Conservation (phyloP, 2,113 vertebrate genomes). For the Pleuronectes platessa region DNA sequence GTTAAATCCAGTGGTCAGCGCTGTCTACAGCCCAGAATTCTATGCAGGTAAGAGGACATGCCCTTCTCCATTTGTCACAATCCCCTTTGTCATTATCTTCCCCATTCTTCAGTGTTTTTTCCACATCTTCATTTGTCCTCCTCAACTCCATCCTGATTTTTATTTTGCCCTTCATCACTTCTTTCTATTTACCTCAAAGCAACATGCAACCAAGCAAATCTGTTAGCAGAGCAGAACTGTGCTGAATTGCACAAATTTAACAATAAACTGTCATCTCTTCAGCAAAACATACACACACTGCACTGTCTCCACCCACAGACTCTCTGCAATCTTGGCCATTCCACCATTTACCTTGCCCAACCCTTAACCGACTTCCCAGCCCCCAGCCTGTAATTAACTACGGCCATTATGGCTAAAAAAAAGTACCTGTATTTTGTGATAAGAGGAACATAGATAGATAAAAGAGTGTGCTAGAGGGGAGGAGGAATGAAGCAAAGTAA, state of each 20-base stretch:
- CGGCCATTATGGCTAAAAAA: slow-evolving; percentile 63
- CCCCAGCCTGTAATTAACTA: slow-evolving; percentile 55
- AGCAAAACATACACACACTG: slow-evolving; percentile 11
- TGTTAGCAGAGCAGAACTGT: slow-evolving; percentile 35
- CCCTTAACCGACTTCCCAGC: background rate
- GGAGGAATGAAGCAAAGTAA: slow-evolving; percentile 15
- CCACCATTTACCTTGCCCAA: slow-evolving; percentile 10
- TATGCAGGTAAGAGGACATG: slow-evolving; percentile 92
- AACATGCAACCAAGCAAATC: slow-evolving; percentile 37
- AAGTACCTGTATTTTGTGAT: slow-evolving; percentile 55
- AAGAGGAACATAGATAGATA: slow-evolving; percentile 37
- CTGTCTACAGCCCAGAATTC: slow-evolving; percentile 98
- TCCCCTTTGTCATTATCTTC: slow-evolving; percentile 34
- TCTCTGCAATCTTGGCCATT: slow-evolving; percentile 6
- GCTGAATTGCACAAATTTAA: slow-evolving; percentile 36
- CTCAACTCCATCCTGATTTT: background rate
- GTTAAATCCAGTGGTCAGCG: slow-evolving; percentile 98
- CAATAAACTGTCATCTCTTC: slow-evolving; percentile 18
- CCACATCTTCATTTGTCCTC: slow-evolving; percentile 31
- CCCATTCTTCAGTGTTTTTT: slow-evolving; percentile 24
- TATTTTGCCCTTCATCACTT: slow-evolving; percentile 21
- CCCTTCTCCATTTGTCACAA: slow-evolving; percentile 42
- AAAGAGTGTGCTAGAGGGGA: slow-evolving; percentile 19
- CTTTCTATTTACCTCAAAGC: slow-evolving; percentile 8
- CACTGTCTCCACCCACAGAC: background rate